Evolutionary conservation across 2,113 vertebrate species (phyloP), one percentile per base, ranked within the genome.

Genomic region (Puma concolor): DNA sequence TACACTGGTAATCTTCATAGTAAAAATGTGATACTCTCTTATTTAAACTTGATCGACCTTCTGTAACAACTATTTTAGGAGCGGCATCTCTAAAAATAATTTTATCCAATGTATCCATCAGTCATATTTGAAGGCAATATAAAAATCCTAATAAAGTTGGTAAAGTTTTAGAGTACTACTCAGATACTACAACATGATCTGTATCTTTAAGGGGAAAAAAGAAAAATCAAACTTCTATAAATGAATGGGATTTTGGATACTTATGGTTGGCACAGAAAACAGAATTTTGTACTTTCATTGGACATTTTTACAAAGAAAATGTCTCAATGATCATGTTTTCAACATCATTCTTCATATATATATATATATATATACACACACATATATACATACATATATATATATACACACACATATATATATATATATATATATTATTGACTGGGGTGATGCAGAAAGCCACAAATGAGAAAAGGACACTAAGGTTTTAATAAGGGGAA

Each of bases 401-500:
- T 0, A 85, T 0, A 63, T 38, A 36, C 2, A 64, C 0, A 72
- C 1, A 72, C 0, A 91, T 0, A 44, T 0, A 57, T 0, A 85
- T 4, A 81, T 0, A 52, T 0, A 79, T 2, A 83, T 0, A 76
- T 0, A 71, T 87, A 80, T 97, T 97, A 97, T 95, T 98, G 98
- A 97, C 71, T 97, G 97, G 98, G 98, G 98, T 98, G 98, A 99
- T 98, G 98, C 98, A 98, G 98, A 99, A 98, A 99, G 98, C 98
- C 99, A 99, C 98, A 98, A 99, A 98, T 98, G 98, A 99, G 60
- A 95, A 99, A 99, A 99, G 98, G 98, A 98, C 98, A 99, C 98
- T 99, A 99, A 98, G 97, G 98, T 99, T 99, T 99, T 99, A 99
- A 99, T 99, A 98, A 98, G 93, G 98, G 98, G 98, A 98, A 98